Base-by-base conservation (phyloP, 2,888 invertebrate genomes). In the Gymnosoma rotundatum region DNA sequence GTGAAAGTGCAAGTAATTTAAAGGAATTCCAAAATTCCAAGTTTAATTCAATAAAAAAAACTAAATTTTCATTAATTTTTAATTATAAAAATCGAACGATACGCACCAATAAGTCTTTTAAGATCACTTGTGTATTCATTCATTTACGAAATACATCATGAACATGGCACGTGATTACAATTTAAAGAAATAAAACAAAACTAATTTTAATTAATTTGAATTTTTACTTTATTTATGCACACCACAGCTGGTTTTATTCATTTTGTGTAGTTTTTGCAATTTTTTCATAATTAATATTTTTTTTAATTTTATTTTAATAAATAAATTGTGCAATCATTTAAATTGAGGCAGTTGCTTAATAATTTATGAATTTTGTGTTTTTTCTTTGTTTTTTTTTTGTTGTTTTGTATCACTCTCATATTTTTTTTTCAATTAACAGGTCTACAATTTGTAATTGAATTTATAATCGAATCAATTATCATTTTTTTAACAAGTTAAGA, bases 61-160 rank as follows among this genome's bases (percentile, higher is more conserved):
- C n/a, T 21, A 25, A 45, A 21, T 42, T 42, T 61, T 52, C n/a
- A 42, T 52, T 52, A n/a, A 60, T 54, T 32, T n/a, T 45, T 38
- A 10, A 32, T 50, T 6, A 64, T 0, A 50, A 25, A 45, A 21
- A 58, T 10, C 36, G 2, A 20, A n/a, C 4, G 25, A 18, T 79
- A 67, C 73, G 66, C 79, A 79, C 66, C 66, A 66, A 45, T 73
- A 32, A 32, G 32, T 79, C 60, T 52, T 54, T 42, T 52, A n/a
- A 52, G 66, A 58, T 66, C 64, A 76, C 67, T 78, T 78, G 78
- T 78, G 76, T 60, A 42, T 45, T 60, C 86, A 88, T 85, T 88
- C 87, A 88, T 89, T 88, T 88, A 86, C 87, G 87, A 89, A 89
- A 89, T 89, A 88, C 89, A 90, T 90, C 89, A 89, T 88, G 88